Percentiles rank a stretch among this genome's conserved stretches.
Evolutionary conservation across 1,140 invertebrate genomes (phyloP).

Genomic region (Trichonephila clavata): DNA sequence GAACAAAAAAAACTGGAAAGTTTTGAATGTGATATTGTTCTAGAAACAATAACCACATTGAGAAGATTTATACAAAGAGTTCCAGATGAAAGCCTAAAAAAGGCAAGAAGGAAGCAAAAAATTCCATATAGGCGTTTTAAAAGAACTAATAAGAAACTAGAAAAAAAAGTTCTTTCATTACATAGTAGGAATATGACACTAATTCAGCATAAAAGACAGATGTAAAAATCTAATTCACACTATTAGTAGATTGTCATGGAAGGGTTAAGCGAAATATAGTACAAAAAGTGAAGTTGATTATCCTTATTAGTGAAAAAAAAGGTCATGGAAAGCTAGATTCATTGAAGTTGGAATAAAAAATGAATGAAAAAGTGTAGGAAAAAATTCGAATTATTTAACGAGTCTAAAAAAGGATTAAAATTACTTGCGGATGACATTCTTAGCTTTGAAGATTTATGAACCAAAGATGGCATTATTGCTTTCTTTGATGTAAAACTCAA

Average conservation of each 20-base stretch:
- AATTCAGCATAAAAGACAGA: conserved; percentile 35
- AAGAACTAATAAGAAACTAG: conserved; percentile 10
- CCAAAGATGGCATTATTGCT: background rate
- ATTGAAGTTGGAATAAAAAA: background rate
- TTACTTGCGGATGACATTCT: conserved; percentile 7
- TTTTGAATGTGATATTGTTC: conserved; percentile 28
- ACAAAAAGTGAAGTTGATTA: conserved; percentile 16
- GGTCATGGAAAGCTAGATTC: background rate
- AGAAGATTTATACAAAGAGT: conserved; percentile 29
- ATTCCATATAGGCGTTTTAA: background rate
- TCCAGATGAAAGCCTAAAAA: conserved; percentile 2
- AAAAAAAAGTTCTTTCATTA: background rate
- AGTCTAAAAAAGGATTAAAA: conserved; percentile 15
- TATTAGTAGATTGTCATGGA: conserved; percentile 9
- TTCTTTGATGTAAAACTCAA: conserved; percentile 8
- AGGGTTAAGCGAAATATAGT: conserved; percentile 37
- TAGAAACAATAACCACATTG: conserved; percentile 34
- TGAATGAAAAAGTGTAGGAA: background rate
- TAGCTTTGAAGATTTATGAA: conserved; percentile 26
- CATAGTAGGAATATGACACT: conserved; percentile 10
- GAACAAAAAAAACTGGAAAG: background rate
- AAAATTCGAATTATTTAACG: conserved; percentile 11
- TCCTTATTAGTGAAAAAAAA: conserved; percentile 26
- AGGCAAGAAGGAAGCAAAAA: background rate
- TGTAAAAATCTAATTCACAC: conserved; percentile 29